Evolutionary conservation across 2,888 invertebrate genomes (phyloP).

Genomic region (Mesochorus sp.): DNA sequence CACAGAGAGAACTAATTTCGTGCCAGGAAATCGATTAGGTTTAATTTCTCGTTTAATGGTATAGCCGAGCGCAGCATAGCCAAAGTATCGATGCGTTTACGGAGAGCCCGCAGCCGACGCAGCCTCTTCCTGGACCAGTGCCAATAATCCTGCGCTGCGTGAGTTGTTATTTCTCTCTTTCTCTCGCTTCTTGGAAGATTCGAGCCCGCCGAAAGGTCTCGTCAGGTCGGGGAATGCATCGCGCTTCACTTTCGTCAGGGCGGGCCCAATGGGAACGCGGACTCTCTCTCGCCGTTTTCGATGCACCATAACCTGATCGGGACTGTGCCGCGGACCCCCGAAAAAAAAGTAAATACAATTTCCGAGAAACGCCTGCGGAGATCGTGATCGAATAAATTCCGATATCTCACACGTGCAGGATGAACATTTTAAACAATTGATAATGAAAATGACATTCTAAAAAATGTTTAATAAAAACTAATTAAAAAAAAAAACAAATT

Average conservation of each 20-base stretch:
- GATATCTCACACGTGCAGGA: not conserved
- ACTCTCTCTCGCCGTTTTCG: conserved; percentile 34
- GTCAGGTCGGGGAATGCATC: conserved; percentile 59
- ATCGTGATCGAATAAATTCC: conserved; percentile 36
- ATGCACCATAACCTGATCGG: conserved; percentile 49
- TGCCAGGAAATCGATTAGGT: conserved; percentile 60
- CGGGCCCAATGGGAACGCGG: conserved; percentile 10
- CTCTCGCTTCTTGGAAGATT: conserved; percentile 49
- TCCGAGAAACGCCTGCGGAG: conserved; percentile 49
- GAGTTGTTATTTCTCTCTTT: not conserved
- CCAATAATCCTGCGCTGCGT: conserved; percentile 17
- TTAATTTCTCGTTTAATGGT: conserved; percentile 55
- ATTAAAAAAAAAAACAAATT: not conserved
- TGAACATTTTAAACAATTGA: not conserved
- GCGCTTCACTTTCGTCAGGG: conserved; percentile 64
- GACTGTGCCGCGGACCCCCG: not conserved
- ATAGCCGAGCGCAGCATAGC: conserved; percentile 1
- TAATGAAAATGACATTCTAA: not conserved
- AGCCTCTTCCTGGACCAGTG: conserved; percentile 40
- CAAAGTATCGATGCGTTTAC: conserved; percentile 21
- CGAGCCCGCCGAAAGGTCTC: conserved; percentile 51
- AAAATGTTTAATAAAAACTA: not conserved
- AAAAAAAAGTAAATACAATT: not conserved
- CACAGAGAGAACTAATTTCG: conserved; percentile 52
- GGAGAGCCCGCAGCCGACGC: not conserved